phyloP scores from a whole-genome alignment of 2,797 vertebrate species.

The Monodelphis domestica region DNA sequence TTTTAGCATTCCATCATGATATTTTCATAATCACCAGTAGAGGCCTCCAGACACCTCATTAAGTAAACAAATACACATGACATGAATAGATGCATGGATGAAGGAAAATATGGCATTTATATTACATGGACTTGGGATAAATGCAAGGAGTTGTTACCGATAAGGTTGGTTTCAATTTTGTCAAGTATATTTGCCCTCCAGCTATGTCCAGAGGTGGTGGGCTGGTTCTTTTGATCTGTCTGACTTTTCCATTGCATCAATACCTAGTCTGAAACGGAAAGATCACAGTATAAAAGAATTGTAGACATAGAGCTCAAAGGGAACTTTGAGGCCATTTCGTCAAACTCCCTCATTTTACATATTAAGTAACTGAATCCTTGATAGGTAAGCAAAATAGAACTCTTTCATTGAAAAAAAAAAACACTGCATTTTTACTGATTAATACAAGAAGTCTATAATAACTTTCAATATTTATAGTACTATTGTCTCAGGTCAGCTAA shows the following conservation, averaged over 20 bases:
- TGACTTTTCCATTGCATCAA: neutral
- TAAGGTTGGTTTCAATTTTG: conserved; percentile 10
- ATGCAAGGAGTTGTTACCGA: neutral
- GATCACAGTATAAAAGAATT: neutral
- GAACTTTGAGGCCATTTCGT: neutral
- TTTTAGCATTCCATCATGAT: conserved; percentile 47
- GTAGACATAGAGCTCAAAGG: neutral
- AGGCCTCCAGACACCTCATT: conserved; percentile 77
- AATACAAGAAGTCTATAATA: neutral
- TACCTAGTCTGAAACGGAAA: neutral
- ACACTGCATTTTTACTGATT: neutral
- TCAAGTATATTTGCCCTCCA: neutral
- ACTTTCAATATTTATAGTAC: neutral
- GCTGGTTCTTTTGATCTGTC: neutral
- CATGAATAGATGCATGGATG: neutral
- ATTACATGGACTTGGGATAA: neutral
- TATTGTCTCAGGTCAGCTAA: neutral
- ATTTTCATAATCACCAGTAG: conserved; percentile 77
- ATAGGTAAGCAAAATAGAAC: neutral
- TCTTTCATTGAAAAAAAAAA: neutral
- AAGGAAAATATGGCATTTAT: neutral
- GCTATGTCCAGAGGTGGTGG: neutral
- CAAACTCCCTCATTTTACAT: neutral
- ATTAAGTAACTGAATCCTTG: neutral
- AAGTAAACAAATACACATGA: conserved; percentile 63